Evolutionary conservation across 2,888 invertebrate species (phyloP).

Genomic region (Liposcelis brunnea): DNA sequence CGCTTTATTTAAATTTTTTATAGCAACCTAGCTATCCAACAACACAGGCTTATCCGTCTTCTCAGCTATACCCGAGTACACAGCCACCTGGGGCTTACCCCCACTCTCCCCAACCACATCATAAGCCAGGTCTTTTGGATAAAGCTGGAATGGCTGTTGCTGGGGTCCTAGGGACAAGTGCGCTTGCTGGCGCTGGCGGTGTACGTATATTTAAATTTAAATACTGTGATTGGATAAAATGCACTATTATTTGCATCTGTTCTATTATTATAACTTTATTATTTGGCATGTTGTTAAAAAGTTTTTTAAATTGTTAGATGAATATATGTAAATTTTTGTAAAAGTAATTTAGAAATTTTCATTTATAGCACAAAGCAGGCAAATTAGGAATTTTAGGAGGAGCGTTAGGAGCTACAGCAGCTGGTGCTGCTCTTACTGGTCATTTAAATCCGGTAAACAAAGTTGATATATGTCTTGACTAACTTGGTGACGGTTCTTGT

Average conservation of each 20-base stretch:
- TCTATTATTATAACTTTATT: too few species aligned
- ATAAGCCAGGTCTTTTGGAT: slow-evolving; percentile 22
- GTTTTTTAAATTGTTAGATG: too few species aligned
- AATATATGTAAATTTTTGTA: too few species aligned
- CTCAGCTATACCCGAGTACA: slow-evolving; percentile 21
- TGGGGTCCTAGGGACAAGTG: slow-evolving; percentile 25
- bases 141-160: slow-evolving; percentile 27
- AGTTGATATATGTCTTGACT: too few species aligned
- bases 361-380: slow-evolving; percentile 10
- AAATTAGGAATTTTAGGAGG: slow-evolving; percentile 18
- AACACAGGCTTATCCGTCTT: too few species aligned
- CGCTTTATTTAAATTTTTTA: background rate
- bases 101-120: background rate
- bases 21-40: too few species aligned
- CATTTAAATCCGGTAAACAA: slow-evolving; percentile 16
- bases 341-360: too few species aligned
- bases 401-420: slow-evolving; percentile 17
- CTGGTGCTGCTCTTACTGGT: slow-evolving; percentile 17
- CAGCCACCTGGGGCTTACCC: slow-evolving; percentile 16
- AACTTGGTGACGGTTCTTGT: too few species aligned
- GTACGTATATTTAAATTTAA: slow-evolving; percentile 12
- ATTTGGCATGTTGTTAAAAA: too few species aligned
- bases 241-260: slow-evolving; percentile 8
- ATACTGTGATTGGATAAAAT: slow-evolving; percentile 12
- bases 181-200: slow-evolving; percentile 14